phyloP scores from a whole-genome alignment of 2,797 vertebrate species.

The Pangasius sanitwongsei region DNA sequence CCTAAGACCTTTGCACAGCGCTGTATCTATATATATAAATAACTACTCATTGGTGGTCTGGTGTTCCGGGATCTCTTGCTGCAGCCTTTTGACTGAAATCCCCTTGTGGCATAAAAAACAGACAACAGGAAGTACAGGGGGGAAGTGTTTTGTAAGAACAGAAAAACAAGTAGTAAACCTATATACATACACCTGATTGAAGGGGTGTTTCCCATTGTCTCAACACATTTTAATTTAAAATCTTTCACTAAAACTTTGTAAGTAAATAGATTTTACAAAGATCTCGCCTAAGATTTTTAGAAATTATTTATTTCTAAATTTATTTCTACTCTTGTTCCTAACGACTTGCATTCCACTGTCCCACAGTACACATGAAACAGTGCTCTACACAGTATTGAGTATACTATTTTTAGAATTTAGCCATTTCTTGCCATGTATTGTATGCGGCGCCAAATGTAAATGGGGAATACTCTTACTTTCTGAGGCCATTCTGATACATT shows the following conservation, averaged over 20 bases:
- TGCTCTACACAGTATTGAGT: neutral
- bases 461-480: neutral
- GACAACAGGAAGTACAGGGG: neutral
- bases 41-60: constrained; percentile 6
- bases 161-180: neutral
- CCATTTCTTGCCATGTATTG: neutral
- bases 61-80: neutral
- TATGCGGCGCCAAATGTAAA: neutral
- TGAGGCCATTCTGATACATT: neutral
- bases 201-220: neutral
- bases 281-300: no score
- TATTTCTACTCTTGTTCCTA: neutral
- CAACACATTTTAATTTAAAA: neutral
- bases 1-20: no score
- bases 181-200: neutral
- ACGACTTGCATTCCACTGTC: neutral
- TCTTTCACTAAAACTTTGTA: neutral
- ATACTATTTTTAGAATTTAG: neutral
- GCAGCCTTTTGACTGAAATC: neutral
- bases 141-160: neutral
- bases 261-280: no score
- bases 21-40: neutral
- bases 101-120: constrained; percentile 12
- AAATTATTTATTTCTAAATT: no score
- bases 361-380: neutral